phyloP scores from a whole-genome alignment of 2,888 invertebrate genomes.

The Acrobasis consociella region DNA sequence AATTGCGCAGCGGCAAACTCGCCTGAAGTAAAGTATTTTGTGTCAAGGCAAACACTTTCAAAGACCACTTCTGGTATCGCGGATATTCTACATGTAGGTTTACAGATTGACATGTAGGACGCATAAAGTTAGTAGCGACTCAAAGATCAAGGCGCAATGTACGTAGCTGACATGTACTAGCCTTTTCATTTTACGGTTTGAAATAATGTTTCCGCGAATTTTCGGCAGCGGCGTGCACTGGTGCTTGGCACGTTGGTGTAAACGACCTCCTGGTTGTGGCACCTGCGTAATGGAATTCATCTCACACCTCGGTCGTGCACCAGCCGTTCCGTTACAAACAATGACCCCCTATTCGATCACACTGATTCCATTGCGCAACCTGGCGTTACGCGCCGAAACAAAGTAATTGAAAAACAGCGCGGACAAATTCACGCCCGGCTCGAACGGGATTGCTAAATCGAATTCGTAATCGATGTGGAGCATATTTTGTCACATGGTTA shows the following conservation, averaged over 20 bases:
- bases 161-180: not conserved
- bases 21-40: conserved; percentile 47
- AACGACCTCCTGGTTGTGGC: conserved; percentile 53
- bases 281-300: conserved; percentile 69
- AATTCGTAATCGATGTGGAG: conserved; percentile 38
- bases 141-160: conserved; percentile 4
- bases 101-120: conserved; percentile 4
- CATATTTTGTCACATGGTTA: conserved; percentile 44
- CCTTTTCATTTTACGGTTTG: conserved; percentile 20
- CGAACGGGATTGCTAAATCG: conserved; percentile 48
- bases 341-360: conserved; percentile 63
- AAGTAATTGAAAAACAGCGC: conserved; percentile 52
- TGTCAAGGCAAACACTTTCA: conserved; percentile 61
- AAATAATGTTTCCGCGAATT: conserved; percentile 30
- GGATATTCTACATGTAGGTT: conserved; percentile 13
- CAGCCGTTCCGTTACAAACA: conserved; percentile 67
- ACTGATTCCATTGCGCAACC: conserved; percentile 58
- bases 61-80: conserved; percentile 34
- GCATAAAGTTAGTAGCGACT: conserved; percentile 1
- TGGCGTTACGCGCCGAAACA: conserved; percentile 47
- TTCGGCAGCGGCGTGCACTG: conserved; percentile 36
- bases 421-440: conserved; percentile 36
- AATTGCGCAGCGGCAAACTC: conserved; percentile 45
- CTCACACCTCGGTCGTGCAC: conserved; percentile 58
- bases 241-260: conserved; percentile 40